Conservation (phyloP, 2,113 vertebrate genomes). For the Panthera leo region DNA sequence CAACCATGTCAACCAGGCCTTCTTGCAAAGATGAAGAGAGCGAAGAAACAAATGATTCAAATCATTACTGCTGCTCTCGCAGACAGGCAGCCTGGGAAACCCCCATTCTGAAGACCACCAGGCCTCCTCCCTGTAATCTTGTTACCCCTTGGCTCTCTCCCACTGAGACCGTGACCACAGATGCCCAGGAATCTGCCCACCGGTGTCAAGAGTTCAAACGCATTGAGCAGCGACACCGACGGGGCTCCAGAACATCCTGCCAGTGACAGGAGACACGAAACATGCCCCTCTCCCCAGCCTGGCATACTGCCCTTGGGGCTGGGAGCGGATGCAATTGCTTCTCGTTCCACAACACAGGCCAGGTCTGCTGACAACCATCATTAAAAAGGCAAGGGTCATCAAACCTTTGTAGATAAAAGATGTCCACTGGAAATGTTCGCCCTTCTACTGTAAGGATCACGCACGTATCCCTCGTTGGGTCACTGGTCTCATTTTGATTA, state of each 20-base stretch:
- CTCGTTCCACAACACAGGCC: not conserved
- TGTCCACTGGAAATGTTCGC: slow-evolving; percentile 95
- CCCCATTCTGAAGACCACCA: not conserved
- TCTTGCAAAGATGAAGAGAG: not conserved
- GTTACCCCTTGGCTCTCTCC: not conserved
- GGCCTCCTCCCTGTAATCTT: not conserved
- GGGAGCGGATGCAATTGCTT: not conserved
- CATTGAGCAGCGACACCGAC: not conserved
- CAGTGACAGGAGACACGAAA: not conserved
- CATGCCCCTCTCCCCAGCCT: not conserved
- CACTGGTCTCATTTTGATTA: slow-evolving; percentile 94
- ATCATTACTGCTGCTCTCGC: not conserved
- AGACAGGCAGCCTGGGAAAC: not conserved
- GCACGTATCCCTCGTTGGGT: slow-evolving; percentile 95
- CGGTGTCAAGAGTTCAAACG: not conserved
- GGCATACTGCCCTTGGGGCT: rapidly evolving
- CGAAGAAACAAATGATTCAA: not conserved
- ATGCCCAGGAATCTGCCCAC: not conserved
- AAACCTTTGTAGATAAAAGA: slow-evolving; percentile 98
- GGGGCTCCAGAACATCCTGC: not conserved
- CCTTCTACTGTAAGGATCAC: slow-evolving; percentile 97
- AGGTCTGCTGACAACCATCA: not conserved
- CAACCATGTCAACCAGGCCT: not conserved
- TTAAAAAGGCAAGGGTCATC: slow-evolving; percentile 65
- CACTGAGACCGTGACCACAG: not conserved